Percentiles rank a stretch among this genome's conserved stretches.
These are phyloP conservation scores for Columbina picui DNA, from an alignment of 2,113 vertebrate genomes.

Conservation along the genomic window DNA sequence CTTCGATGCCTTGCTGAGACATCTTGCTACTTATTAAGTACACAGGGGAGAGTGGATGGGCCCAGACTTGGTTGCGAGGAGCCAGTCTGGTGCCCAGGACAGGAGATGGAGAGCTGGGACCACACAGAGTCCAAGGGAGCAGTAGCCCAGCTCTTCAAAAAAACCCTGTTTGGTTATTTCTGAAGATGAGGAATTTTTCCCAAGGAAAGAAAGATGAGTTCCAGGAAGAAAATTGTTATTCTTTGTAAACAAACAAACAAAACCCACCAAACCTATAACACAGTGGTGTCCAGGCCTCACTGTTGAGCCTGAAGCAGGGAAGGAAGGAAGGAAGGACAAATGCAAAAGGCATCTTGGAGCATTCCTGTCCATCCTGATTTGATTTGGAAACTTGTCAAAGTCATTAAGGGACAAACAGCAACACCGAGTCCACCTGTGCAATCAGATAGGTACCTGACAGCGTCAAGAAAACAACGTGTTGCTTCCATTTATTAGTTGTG, in stretches of 20 bases:
- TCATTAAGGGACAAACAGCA: background rate
- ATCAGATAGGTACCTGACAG: background rate
- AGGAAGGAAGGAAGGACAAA: no score
- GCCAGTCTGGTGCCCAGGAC: background rate
- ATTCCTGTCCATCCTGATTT: background rate
- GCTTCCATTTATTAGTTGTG: background rate
- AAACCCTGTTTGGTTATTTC: background rate
- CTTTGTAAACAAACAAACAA: background rate
- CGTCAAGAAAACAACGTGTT: background rate
- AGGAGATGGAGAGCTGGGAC: background rate
- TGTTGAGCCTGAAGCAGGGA: no score
- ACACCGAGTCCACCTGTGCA: background rate
- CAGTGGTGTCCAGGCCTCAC: no score
- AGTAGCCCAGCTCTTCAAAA: background rate
- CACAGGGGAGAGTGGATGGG: background rate
- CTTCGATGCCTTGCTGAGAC: conserved; percentile 7
- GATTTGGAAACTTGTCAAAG: background rate
- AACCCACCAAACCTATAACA: no score
- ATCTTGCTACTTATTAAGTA: background rate
- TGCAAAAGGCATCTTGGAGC: no score
- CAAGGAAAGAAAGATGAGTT: background rate
- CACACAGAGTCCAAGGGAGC: background rate
- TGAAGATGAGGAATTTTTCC: background rate
- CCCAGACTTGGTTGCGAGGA: background rate
- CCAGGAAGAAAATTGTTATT: background rate